Conservation (phyloP, 1,140 invertebrate species). For the Leptestheria dahalacensis region DNA sequence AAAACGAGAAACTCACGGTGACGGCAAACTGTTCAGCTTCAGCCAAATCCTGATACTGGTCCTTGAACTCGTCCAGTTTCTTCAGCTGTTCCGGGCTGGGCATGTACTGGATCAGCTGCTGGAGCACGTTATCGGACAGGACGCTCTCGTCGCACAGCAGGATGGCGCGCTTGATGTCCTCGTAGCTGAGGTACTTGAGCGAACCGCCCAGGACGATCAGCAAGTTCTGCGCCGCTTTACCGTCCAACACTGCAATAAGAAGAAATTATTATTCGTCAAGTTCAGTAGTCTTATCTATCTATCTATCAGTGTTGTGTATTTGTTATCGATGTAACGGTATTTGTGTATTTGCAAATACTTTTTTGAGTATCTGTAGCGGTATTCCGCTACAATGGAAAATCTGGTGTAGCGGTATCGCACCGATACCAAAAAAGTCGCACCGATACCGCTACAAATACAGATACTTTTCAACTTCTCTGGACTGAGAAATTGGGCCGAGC, state of each 20-base stretch:
- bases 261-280: too few relatives aligned
- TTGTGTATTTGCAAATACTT: too few relatives aligned
- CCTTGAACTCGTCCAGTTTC: conserved; percentile 59
- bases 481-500: too few relatives aligned
- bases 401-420: too few relatives aligned
- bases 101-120: conserved; percentile 72
- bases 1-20: conserved; percentile 44
- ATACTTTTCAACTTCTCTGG: not conserved
- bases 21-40: conserved; percentile 91
- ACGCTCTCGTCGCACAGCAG: conserved; percentile 71
- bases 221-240: conserved; percentile 89
- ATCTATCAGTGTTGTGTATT: too few relatives aligned
- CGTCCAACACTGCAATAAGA: conserved; percentile 51
- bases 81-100: conserved; percentile 78
- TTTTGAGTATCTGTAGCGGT: too few relatives aligned
- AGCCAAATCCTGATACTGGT: conserved; percentile 62
- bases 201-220: conserved; percentile 76
- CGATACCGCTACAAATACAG: not conserved
- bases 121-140: conserved; percentile 60
- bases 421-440: too few relatives aligned
- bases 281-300: too few relatives aligned
- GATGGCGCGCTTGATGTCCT: conserved; percentile 68
- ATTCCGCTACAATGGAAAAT: too few relatives aligned
- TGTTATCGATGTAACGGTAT: too few relatives aligned
- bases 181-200: conserved; percentile 73